Evolutionary conservation across 92 coral and sea anemone genomes (phyloP).

Genomic region (Ricordea florida): DNA sequence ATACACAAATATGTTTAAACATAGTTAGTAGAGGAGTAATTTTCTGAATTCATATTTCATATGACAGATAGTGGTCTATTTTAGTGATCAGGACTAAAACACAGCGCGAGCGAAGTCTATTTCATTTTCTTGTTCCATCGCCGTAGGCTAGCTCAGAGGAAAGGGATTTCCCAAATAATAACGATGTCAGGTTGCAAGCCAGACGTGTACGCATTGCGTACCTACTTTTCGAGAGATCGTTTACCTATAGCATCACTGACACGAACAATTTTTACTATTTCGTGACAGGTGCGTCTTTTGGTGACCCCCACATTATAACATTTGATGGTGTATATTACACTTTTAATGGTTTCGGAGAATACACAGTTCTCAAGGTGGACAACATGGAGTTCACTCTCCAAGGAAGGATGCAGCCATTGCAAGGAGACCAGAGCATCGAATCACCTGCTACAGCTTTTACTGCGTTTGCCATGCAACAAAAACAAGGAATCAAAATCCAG

Average conservation of each 20-base stretch:
- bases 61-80: too few relatives aligned
- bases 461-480: conserved; percentile 45
- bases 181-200: too few relatives aligned
- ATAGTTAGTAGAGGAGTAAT: too few relatives aligned
- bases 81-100: too few relatives aligned
- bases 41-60: too few relatives aligned
- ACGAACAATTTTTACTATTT: too few relatives aligned
- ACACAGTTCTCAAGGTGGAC: conserved; percentile 40
- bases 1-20: too few relatives aligned
- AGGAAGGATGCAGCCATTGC: conserved; percentile 65
- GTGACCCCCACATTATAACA: conserved; percentile 61
- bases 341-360: conserved; percentile 63
- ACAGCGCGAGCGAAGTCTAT: too few relatives aligned
- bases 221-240: background rate
- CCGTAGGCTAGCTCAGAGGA: too few relatives aligned
- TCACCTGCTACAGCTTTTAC: conserved; percentile 54
- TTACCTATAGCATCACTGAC: too few relatives aligned
- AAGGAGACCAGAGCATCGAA: background rate
- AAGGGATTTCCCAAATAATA: too few relatives aligned
- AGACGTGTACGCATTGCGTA: background rate
- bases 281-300: conserved; percentile 62
- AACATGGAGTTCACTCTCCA: conserved; percentile 48
- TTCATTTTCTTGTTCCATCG: too few relatives aligned
- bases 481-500: conserved; percentile 30
- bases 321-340: conserved; percentile 54